Conservation (phyloP, 2,888 invertebrate species). For the Heliothis peltigera region DNA sequence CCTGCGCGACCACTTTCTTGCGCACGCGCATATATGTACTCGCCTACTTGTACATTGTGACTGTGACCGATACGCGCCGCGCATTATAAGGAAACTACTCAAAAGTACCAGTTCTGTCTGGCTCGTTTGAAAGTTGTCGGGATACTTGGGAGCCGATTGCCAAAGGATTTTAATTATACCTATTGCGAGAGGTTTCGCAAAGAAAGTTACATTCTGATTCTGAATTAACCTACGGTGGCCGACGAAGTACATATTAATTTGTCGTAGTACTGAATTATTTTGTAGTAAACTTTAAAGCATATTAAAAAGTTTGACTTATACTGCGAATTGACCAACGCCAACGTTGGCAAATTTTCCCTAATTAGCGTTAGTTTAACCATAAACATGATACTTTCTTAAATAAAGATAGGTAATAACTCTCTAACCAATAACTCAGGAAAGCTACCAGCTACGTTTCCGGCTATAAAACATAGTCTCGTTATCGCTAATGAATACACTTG, state of each 20-base stretch:
- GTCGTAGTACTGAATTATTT: too few species aligned
- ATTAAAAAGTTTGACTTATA: conserved; percentile 10
- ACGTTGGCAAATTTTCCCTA: conserved; percentile 24
- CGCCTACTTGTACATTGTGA: conserved; percentile 39
- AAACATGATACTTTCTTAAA: conserved; percentile 43
- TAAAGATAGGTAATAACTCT: conserved; percentile 41
- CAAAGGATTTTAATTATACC: conserved; percentile 20
- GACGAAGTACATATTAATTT: too few species aligned
- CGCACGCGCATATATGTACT: conserved; percentile 49
- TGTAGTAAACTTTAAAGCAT: too few species aligned
- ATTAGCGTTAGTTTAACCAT: conserved; percentile 34
- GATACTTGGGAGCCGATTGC: conserved; percentile 28
- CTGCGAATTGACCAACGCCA: conserved; percentile 1
- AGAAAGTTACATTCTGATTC: conserved; percentile 34
- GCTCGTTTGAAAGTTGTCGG: conserved; percentile 40
- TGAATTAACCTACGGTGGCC: background rate
- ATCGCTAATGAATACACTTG: conserved; percentile 58
- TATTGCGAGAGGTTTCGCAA: conserved; percentile 16
- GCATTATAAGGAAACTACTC: conserved; percentile 33
- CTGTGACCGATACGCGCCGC: conserved; percentile 36
- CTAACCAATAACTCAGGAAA: conserved; percentile 49
- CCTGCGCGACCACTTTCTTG: conserved; percentile 68
- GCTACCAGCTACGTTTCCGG: conserved; percentile 48
- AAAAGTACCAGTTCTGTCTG: conserved; percentile 28
- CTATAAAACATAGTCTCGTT: conserved; percentile 58